Conservation (phyloP, 1,140 invertebrate species). For the Helicoverpa armigera region DNA sequence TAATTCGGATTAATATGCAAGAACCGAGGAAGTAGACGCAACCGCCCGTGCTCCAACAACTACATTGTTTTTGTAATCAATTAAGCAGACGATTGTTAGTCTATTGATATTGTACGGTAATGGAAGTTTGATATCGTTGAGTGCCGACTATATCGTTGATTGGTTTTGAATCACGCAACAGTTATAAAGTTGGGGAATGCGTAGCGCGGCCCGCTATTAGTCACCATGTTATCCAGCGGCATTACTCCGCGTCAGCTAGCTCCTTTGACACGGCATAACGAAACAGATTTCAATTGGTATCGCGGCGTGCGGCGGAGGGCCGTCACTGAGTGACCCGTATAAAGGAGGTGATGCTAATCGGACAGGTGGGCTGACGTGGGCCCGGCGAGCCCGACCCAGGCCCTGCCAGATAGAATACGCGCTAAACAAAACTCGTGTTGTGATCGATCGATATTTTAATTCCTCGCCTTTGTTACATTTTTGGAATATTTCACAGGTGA, state of each 20-base stretch:
- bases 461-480: slow-evolving; percentile 55
- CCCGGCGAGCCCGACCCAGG: slow-evolving; percentile 48
- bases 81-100: slow-evolving; percentile 71
- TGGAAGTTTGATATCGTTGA: slow-evolving; percentile 75
- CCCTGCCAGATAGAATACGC: slow-evolving; percentile 44
- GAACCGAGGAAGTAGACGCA: slow-evolving; percentile 67
- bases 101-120: slow-evolving; percentile 72
- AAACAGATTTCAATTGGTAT: slow-evolving; percentile 82
- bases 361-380: slow-evolving; percentile 80
- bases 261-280: slow-evolving; percentile 77
- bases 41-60: slow-evolving; percentile 45
- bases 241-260: slow-evolving; percentile 70
- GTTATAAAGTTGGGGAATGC: slow-evolving; percentile 51
- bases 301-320: slow-evolving; percentile 60
- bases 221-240: slow-evolving; percentile 72
- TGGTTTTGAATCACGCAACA: slow-evolving; percentile 76
- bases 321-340: slow-evolving; percentile 73
- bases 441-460: slow-evolving; percentile 65
- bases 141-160: slow-evolving; percentile 78
- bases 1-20: slow-evolving; percentile 83
- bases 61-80: slow-evolving; percentile 78
- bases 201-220: slow-evolving; percentile 63
- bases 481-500: slow-evolving; percentile 44
- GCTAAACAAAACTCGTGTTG: slow-evolving; percentile 56
- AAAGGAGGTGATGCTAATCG: slow-evolving; percentile 81